A percentile compares a stretch with the other conserved stretches of the same genome.
phyloP scores from a whole-genome alignment of 2,888 invertebrate genomes.

The Allophyes oxyacanthae region DNA sequence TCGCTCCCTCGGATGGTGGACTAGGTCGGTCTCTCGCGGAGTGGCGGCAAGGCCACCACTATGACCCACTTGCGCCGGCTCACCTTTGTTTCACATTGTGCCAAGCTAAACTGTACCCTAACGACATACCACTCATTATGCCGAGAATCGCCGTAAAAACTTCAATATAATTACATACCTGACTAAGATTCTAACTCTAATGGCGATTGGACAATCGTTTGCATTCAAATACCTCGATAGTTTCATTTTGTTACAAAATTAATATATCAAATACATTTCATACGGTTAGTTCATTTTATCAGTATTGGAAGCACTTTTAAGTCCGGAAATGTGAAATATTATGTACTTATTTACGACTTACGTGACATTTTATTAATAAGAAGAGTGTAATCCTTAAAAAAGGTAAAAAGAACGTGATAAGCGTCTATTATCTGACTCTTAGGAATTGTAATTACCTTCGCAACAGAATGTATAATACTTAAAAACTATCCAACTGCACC shows the following conservation, averaged over 20 bases:
- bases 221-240: conserved; percentile 11
- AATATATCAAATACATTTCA: not conserved
- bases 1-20: conserved; percentile 65
- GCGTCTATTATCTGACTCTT: too few relatives aligned
- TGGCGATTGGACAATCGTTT: conserved; percentile 29
- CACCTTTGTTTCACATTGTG: conserved; percentile 79
- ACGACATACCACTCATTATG: conserved; percentile 55
- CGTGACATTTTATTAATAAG: too few relatives aligned
- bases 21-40: conserved; percentile 68
- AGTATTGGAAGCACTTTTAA: too few relatives aligned
- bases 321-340: too few relatives aligned
- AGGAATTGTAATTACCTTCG: conserved; percentile 2
- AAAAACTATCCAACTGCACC: conserved; percentile 16
- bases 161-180: conserved; percentile 47
- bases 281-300: not conserved
- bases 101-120: conserved; percentile 72
- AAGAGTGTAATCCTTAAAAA: too few relatives aligned
- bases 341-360: too few relatives aligned
- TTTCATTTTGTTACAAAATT: conserved; percentile 10
- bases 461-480: conserved; percentile 6
- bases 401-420: too few relatives aligned
- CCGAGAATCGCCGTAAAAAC: conserved; percentile 49
- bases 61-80: conserved; percentile 80
- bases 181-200: conserved; percentile 44
- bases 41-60: conserved; percentile 75